A percentile compares a stretch with the other conserved stretches of the same genome.
Evolutionary conservation across 2,797 vertebrate species (phyloP).

Genomic region (Lophotriccus pileatus): DNA sequence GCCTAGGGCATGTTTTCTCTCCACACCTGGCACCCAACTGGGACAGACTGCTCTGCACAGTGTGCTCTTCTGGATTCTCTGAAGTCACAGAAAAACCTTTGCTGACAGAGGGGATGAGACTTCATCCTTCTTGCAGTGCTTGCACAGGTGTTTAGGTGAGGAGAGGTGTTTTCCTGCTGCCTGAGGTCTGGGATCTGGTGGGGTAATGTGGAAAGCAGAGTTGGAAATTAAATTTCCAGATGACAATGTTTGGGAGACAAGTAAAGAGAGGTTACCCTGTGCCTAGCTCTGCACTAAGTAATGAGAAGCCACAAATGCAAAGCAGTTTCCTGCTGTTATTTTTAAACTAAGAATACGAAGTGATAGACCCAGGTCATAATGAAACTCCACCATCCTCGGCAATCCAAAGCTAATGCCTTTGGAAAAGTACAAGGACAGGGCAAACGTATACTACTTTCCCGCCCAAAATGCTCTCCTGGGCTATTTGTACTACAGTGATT

Average conservation of each 20-base stretch:
- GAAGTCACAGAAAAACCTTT: neutral
- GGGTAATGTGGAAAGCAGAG: neutral
- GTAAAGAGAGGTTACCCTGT: neutral
- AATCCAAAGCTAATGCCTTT: neutral
- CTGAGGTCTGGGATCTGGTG: neutral
- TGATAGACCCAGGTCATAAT: neutral
- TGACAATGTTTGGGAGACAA: neutral
- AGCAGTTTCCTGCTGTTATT: neutral
- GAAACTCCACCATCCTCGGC: neutral
- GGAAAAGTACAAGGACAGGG: slow-evolving; percentile 22
- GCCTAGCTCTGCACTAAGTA: neutral
- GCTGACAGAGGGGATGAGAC: accelerated
- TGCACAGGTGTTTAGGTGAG: accelerated
- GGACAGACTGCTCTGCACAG: neutral
- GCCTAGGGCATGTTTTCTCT: neutral
- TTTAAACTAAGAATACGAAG: neutral
- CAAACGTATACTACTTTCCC: neutral
- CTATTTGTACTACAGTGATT: neutral
- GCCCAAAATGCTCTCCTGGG: neutral
- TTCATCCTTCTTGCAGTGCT: neutral
- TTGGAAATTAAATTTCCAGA: neutral
- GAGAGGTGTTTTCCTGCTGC: neutral
- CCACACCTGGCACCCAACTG: accelerated
- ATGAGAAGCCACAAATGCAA: neutral
- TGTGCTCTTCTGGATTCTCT: neutral